Conservation (phyloP, 2,888 invertebrate species). For the Psylliodes chrysocephalus region DNA sequence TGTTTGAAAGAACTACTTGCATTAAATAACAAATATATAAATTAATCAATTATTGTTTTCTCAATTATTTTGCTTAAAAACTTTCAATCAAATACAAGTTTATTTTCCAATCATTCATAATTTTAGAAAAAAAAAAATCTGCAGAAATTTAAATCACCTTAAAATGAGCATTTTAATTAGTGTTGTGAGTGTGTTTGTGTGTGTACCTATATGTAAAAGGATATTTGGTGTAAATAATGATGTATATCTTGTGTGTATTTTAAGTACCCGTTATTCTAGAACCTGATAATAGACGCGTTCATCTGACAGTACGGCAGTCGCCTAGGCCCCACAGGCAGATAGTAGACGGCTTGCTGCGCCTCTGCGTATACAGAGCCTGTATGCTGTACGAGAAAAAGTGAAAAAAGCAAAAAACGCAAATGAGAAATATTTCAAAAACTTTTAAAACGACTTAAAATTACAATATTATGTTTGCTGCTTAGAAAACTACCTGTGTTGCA, state of each 20-base stretch:
- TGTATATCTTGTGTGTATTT: constrained; percentile 58
- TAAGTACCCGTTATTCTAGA: constrained; percentile 66
- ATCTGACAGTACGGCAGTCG: constrained; percentile 58
- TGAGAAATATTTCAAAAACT: constrained; percentile 54
- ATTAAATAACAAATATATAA: no score
- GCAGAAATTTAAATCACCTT: background rate
- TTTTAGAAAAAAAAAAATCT: background rate
- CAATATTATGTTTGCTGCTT: constrained; percentile 28
- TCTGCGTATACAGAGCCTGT: constrained; percentile 66
- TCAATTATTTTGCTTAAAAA: no score
- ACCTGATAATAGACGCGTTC: constrained; percentile 63
- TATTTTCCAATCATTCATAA: no score
- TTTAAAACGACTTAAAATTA: constrained; percentile 52
- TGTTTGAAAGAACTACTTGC: no score
- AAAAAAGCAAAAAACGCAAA: constrained; percentile 59
- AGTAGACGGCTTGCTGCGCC: constrained; percentile 66
- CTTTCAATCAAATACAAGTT: no score
- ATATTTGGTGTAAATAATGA: constrained; percentile 19
- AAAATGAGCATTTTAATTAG: constrained; percentile 3
- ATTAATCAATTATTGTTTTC: no score
- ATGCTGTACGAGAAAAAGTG: constrained; percentile 65
- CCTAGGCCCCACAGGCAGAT: constrained; percentile 67
- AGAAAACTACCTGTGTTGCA: constrained; percentile 50
- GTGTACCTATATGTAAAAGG: constrained; percentile 41
- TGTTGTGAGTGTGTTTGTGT: constrained; percentile 25